phyloP scores from a whole-genome alignment of 1,140 invertebrate genomes.

The Drosophila kepulauana region DNA sequence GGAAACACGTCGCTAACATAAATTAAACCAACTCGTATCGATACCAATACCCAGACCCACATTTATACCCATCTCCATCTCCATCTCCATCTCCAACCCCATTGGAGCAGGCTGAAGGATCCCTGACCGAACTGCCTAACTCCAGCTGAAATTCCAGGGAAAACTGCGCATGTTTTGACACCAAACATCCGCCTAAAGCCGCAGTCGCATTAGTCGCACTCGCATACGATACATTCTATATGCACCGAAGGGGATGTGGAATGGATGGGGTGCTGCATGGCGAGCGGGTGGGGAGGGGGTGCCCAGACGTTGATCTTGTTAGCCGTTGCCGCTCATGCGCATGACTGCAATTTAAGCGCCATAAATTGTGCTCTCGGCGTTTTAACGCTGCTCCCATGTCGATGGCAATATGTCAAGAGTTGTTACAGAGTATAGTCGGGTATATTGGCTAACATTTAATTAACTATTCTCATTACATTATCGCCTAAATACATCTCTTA shows the following conservation, averaged over 20 bases:
- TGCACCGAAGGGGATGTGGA: slow-evolving; percentile 19
- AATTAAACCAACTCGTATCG: slow-evolving; percentile 56
- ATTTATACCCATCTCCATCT: neutral
- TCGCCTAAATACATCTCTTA: slow-evolving; percentile 1
- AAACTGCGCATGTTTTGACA: slow-evolving; percentile 75
- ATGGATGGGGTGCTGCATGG: neutral
- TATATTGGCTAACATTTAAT: neutral
- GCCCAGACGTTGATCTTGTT: slow-evolving; percentile 64
- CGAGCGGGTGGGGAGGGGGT: neutral
- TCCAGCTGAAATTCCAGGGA: slow-evolving; percentile 66
- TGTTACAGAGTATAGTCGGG: slow-evolving; percentile 37
- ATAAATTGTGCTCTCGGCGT: slow-evolving; percentile 68
- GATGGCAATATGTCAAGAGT: slow-evolving; percentile 71
- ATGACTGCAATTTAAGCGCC: slow-evolving; percentile 82
- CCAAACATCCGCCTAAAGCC: slow-evolving; percentile 79
- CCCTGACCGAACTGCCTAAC: slow-evolving; percentile 22
- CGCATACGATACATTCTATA: neutral
- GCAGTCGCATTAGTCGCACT: slow-evolving; percentile 47
- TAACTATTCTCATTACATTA: neutral
- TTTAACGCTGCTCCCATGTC: slow-evolving; percentile 40
- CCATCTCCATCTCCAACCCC: neutral
- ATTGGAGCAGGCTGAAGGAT: slow-evolving; percentile 50
- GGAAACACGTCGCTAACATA: slow-evolving; percentile 74
- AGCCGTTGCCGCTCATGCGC: slow-evolving; percentile 74
- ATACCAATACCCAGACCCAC: neutral